phyloP scores from a whole-genome alignment of 2,113 vertebrate genomes.

The Crotalus horridus region DNA sequence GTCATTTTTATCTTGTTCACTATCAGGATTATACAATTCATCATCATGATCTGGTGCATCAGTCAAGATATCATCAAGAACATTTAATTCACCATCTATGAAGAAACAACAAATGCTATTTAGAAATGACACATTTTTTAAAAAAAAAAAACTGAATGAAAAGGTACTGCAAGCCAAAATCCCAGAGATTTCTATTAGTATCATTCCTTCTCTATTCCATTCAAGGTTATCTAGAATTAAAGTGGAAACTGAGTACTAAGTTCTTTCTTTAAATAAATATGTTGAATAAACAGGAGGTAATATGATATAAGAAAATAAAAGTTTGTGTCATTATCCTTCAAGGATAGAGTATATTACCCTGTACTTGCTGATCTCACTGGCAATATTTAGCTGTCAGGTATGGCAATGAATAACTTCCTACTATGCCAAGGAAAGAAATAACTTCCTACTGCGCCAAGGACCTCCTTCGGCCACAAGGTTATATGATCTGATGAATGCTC shows the following conservation, averaged over 20 bases:
- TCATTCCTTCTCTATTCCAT: neutral
- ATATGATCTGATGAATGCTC: neutral
- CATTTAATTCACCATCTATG: slow-evolving; percentile 93
- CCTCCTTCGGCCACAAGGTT: neutral
- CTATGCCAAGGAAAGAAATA: neutral
- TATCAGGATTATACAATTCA: slow-evolving; percentile 95
- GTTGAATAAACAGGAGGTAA: neutral
- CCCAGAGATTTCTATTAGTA: neutral
- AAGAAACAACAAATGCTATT: slow-evolving; percentile 31
- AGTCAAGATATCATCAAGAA: slow-evolving; percentile 95
- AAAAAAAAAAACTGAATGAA: neutral
- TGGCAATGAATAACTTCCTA: neutral
- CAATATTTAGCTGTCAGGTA: too few species aligned
- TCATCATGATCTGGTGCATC: slow-evolving; percentile 98
- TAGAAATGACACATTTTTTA: neutral
- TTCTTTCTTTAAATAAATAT: neutral
- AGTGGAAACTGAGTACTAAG: neutral
- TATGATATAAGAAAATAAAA: neutral
- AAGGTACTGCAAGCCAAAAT: neutral
- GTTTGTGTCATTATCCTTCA: neutral
- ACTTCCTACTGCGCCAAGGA: neutral
- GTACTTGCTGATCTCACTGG: neutral
- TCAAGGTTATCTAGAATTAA: neutral
- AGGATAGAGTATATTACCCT: neutral
- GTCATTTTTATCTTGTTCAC: slow-evolving; percentile 88